Evolutionary conservation across 2,888 invertebrate species (phyloP), one percentile per base, ranked within the genome.

Genomic region (Leptopilina myrica): DNA sequence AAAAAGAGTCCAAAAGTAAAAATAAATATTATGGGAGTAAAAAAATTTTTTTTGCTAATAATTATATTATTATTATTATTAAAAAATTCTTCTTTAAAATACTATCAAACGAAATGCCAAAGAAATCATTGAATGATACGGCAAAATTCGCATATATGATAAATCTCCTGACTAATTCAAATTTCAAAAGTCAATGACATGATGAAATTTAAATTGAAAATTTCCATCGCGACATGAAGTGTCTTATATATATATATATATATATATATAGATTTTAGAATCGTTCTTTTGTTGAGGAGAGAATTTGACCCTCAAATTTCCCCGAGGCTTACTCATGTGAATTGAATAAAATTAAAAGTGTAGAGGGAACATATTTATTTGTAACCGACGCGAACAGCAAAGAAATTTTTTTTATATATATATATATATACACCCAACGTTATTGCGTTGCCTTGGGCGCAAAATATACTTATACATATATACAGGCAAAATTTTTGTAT

Each of bases 361-460:
- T 73, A 20, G 56, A 73, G 73, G 56, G 33, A 49, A 49, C 11
- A 49, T 49, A 33, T 43, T 43, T 69, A 69, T 69, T 69, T 69
- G 69, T 12, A 43, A 43, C 26, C 53, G 73, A 73, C 53, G 53
- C 76, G 43, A 43, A 43, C 33, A 33, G 33, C 33, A 33, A 33
- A 33, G 33, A 33, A 33, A 8, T 43, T 43, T 43, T 43, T 43
- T 43, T 73, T 77, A 33, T 33, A 33, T 33, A 33, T 77, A 33
- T 33, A 33, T 33, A 33, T 33, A 33, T 33, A 33, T 76, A 77
- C 77, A 69, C 79, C 59, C n/a, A 79, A 81, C 78, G 73, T 40
- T 20, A 20, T 20, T 8, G 43, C 43, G 43, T 43, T 82, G 82
- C 82, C 82, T 82, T 82, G 80, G 82, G 82, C 79, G 79, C 69